Evolutionary conservation across 2,797 vertebrate species (phyloP).

Genomic region (Ibycter americanus): DNA sequence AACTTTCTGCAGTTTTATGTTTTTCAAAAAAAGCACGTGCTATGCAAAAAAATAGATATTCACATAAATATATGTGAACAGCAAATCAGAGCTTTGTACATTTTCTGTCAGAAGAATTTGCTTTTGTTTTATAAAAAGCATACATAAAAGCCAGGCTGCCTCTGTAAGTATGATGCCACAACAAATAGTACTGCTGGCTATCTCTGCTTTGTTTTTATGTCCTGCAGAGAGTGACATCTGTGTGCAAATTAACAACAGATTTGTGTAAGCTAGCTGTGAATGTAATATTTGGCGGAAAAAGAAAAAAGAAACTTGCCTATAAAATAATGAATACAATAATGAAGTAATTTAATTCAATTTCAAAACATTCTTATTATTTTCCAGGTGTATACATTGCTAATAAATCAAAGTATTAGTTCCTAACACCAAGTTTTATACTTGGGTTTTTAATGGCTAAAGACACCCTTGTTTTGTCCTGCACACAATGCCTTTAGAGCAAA

Average conservation of each 20-base stretch:
- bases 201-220: constrained; percentile 77
- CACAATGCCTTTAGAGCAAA: neutral
- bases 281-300: neutral
- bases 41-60: constrained; percentile 20
- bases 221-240: constrained; percentile 81
- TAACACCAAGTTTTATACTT: neutral
- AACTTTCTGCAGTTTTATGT: neutral
- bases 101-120: constrained; percentile 65
- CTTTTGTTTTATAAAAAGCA: constrained; percentile 57
- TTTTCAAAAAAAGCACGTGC: constrained; percentile 1
- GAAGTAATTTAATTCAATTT: constrained; percentile 50
- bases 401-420: neutral
- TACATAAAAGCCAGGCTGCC: constrained; percentile 64
- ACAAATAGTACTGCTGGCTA: constrained; percentile 76
- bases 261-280: constrained; percentile 73
- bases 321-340: constrained; percentile 50
- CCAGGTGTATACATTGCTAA: neutral
- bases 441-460: neutral
- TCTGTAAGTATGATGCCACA: constrained; percentile 75
- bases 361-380: constrained; percentile 46
- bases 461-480: neutral
- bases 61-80: constrained; percentile 28
- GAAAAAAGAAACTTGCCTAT: constrained; percentile 12
- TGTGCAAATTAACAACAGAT: constrained; percentile 81
- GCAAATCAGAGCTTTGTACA: constrained; percentile 52